These are phyloP conservation scores for Scomberomorus guttatus DNA, from an alignment of 2,797 vertebrate genomes.

Conservation along the genomic window DNA sequence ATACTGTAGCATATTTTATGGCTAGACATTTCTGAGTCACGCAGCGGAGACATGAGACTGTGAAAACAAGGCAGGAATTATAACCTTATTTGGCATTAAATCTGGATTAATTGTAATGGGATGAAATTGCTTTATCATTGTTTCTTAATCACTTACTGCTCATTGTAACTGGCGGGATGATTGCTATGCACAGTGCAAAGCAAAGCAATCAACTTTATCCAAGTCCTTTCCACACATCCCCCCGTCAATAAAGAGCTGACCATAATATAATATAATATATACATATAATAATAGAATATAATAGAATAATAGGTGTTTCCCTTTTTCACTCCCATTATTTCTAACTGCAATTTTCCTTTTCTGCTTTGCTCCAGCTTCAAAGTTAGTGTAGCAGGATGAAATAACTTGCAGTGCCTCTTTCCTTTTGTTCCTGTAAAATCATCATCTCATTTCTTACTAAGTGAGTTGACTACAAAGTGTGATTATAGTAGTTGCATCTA, in stretches of 20 bases:
- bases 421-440: neutral
- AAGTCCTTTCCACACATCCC: neutral
- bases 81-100: slow-evolving; percentile 59
- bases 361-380: neutral
- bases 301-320: neutral
- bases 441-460: neutral
- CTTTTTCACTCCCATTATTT: neutral
- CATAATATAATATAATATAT: neutral
- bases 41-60: slow-evolving; percentile 30
- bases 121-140: slow-evolving; percentile 18
- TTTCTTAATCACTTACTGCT: slow-evolving; percentile 23
- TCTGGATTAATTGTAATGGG: slow-evolving; percentile 19
- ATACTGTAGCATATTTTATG: slow-evolving; percentile 18
- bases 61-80: slow-evolving; percentile 29
- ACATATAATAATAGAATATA: no score
- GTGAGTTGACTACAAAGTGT: slow-evolving; percentile 4
- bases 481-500: slow-evolving; percentile 24
- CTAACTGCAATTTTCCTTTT: neutral
- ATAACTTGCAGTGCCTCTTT: neutral
- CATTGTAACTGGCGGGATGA: slow-evolving; percentile 26
- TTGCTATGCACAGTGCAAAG: slow-evolving; percentile 4
- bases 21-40: slow-evolving; percentile 30
- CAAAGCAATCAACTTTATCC: neutral
- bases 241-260: neutral
- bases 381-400: neutral